Evolutionary conservation across 2,888 invertebrate genomes (phyloP).

Genomic region (Microplitis manilae): DNA sequence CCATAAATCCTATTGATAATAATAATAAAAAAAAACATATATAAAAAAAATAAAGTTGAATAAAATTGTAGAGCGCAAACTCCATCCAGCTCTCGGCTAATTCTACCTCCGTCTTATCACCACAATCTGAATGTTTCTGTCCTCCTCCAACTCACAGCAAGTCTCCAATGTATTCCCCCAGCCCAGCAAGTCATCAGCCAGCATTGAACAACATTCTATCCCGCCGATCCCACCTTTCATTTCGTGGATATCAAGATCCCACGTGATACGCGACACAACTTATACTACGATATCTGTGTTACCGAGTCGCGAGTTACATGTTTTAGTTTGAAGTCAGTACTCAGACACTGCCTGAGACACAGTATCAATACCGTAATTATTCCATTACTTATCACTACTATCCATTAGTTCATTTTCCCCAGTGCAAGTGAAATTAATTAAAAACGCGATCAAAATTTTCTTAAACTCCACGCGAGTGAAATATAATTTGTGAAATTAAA

Average conservation of each 20-base stretch:
- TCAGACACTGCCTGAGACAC: neutral
- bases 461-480: too few species aligned
- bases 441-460: too few species aligned
- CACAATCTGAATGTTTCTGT: too few species aligned
- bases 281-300: neutral
- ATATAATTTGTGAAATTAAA: too few species aligned
- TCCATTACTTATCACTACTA: neutral
- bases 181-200: neutral
- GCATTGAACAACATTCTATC: neutral
- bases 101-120: too few species aligned
- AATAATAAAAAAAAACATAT: too few species aligned
- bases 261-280: neutral
- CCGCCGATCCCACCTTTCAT: neutral
- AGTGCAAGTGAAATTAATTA: neutral
- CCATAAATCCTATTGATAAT: too few species aligned
- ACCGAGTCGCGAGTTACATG: neutral
- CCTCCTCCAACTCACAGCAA: neutral
- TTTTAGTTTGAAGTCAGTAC: neutral
- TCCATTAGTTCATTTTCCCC: neutral
- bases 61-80: too few species aligned
- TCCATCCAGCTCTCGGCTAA: too few species aligned
- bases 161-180: neutral
- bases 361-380: neutral
- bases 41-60: too few species aligned
- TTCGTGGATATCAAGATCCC: neutral